Conservation (phyloP, 2,888 invertebrate species). For the Catocala fraxini region DNA sequence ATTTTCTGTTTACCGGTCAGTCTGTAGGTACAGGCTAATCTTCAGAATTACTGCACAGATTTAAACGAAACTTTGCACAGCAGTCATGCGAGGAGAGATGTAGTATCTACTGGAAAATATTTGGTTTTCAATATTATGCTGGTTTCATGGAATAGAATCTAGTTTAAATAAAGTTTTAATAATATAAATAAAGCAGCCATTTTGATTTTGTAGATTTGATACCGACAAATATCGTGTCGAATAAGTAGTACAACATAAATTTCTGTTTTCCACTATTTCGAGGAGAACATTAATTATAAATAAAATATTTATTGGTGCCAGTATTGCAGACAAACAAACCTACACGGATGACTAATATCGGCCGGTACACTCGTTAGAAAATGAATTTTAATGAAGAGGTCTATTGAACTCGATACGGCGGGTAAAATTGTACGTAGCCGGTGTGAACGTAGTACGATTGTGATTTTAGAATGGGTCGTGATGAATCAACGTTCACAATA, state of each 20-base stretch:
- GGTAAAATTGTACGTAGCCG: slow-evolving; percentile 14
- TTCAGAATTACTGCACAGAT: too few species aligned
- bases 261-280: neutral
- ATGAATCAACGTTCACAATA: neutral
- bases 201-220: neutral
- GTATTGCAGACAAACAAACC: slow-evolving; percentile 47
- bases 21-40: too few species aligned
- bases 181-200: neutral
- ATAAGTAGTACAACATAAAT: neutral
- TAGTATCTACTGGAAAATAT: too few species aligned
- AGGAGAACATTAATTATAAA: slow-evolving; percentile 17
- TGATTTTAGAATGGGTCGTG: neutral
- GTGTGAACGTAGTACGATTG: slow-evolving; percentile 17
- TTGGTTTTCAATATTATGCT: too few species aligned
- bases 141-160: too few species aligned
- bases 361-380: slow-evolving; percentile 56
- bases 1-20: too few species aligned
- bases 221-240: neutral
- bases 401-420: slow-evolving; percentile 50
- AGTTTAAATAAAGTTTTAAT: too few species aligned
- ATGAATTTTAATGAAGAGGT: slow-evolving; percentile 56
- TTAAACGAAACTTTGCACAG: too few species aligned
- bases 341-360: slow-evolving; percentile 59
- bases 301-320: slow-evolving; percentile 32
- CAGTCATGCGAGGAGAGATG: too few species aligned